Evolutionary conservation across 1,140 invertebrate species (phyloP), one percentile per base, ranked within the genome.

Genomic region (Harpegnathos saltator): DNA sequence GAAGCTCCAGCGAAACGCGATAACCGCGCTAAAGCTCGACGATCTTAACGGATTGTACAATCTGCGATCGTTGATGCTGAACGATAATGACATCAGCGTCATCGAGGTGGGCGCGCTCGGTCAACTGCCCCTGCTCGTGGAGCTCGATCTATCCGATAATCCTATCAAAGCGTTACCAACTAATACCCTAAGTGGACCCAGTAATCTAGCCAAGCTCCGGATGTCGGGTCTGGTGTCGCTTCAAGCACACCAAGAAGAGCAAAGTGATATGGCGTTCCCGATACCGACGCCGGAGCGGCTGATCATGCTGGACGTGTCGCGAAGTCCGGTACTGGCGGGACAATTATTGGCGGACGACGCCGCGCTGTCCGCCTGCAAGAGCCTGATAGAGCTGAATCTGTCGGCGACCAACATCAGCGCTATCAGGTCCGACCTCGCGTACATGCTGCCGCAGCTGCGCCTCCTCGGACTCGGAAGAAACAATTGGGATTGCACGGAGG

Each of bases 91-190:
- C 83, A 97, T 97, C 80, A 91, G 86, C n/a, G 93, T 93, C 50
- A 95, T 97, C 73, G 95, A 96, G 89, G 95, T 96, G 54, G 96
- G 95, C 38, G 95, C 96, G 3, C 96, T 98, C 91, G 95, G 95
- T 83, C 96, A 97, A 90, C 91, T 97, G 75, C 89, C 94, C 9
- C 94, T 95, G 14, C 94, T 98, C 11, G 95, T 96, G 88, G 95
- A 95, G 73, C 94, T 98, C 65, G 97, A 97, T 94, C 91, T 98
- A 86, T 98, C 97, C 5, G 95, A 96, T 90, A 98, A 98, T 94
- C 97, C 97, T 9, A 94, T 98, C 82, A 95, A 96, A 90, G 92
- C 94, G 73, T 93, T 98, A 58, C 95, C 96, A 1, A 95, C 95
- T 29, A 96, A 96, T 89, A 95, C 96, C 22, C 96, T 98, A 69